Evolutionary conservation across 2,113 vertebrate genomes (phyloP).

Genomic region (Lepus americanus): DNA sequence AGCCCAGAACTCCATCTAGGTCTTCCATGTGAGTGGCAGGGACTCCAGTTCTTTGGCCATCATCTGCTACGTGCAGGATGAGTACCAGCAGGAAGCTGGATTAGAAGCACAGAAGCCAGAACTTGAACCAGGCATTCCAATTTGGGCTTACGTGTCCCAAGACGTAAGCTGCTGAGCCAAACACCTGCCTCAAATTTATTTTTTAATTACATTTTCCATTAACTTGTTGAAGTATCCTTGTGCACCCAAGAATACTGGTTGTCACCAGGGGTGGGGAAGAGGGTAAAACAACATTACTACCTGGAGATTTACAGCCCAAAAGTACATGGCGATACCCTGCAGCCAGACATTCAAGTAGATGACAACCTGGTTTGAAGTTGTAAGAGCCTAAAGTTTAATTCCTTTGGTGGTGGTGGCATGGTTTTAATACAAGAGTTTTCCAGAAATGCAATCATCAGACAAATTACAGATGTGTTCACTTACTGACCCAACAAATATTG

Average conservation of each 20-base stretch:
- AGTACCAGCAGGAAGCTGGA: no score
- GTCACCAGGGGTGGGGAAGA: background rate
- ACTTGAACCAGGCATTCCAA: no score
- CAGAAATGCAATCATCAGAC: background rate
- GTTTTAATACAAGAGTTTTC: background rate
- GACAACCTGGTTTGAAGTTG: background rate
- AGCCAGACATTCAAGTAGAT: background rate
- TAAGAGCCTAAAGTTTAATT: background rate
- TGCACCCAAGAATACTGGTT: background rate
- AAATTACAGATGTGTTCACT: constrained; percentile 6
- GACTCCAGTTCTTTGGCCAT: no score
- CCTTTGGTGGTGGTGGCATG: background rate
- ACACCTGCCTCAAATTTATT: no score
- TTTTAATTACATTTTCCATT: no score
- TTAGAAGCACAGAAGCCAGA: no score
- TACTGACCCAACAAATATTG: background rate
- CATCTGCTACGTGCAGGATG: no score
- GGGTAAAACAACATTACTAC: background rate
- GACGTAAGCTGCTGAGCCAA: no score
- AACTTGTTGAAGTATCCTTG: no score
- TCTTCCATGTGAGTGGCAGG: no score
- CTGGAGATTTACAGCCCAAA: background rate
- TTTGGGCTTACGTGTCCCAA: no score
- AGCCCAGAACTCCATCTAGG: no score
- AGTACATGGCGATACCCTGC: background rate